Percentiles rank a stretch among this genome's conserved stretches.
These are phyloP conservation scores for Trachelus troglodyta DNA, from an alignment of 2,888 invertebrate genomes.

Conservation along the genomic window DNA sequence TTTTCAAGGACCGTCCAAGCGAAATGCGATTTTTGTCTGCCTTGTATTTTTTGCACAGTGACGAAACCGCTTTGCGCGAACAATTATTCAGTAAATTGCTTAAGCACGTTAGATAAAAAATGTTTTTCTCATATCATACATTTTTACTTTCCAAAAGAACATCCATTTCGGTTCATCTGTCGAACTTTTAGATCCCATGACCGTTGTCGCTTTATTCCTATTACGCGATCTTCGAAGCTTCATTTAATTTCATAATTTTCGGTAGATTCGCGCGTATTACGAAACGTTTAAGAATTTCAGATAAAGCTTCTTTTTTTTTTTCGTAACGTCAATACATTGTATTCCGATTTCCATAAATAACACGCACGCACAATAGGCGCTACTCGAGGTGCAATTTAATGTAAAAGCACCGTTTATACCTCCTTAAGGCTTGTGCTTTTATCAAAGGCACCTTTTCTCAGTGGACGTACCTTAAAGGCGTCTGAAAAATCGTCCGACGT, in stretches of 20 bases:
- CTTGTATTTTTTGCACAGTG: neutral
- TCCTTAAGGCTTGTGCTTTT: neutral
- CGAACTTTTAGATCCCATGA: too few species aligned
- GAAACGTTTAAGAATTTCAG: neutral
- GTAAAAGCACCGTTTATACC: conserved; percentile 10
- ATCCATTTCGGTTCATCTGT: too few species aligned
- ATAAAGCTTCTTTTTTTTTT: neutral
- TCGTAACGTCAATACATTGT: conserved; percentile 28
- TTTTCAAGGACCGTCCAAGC: neutral
- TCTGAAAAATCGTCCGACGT: neutral
- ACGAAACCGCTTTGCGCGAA: neutral
- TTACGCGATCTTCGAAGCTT: too few species aligned
- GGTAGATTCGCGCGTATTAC: too few species aligned
- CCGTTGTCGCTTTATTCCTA: too few species aligned
- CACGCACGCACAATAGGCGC: conserved; percentile 10
- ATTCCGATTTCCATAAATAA: neutral
- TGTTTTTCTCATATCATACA: too few species aligned
- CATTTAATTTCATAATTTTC: too few species aligned
- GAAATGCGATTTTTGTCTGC: neutral
- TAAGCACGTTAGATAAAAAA: neutral
- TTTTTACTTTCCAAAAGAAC: too few species aligned
- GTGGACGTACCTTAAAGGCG: neutral
- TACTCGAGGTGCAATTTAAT: conserved; percentile 30
- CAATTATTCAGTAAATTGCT: neutral
- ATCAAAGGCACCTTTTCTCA: neutral